phyloP scores from a whole-genome alignment of 1,140 invertebrate species.

The Drosophila gunungcola region DNA sequence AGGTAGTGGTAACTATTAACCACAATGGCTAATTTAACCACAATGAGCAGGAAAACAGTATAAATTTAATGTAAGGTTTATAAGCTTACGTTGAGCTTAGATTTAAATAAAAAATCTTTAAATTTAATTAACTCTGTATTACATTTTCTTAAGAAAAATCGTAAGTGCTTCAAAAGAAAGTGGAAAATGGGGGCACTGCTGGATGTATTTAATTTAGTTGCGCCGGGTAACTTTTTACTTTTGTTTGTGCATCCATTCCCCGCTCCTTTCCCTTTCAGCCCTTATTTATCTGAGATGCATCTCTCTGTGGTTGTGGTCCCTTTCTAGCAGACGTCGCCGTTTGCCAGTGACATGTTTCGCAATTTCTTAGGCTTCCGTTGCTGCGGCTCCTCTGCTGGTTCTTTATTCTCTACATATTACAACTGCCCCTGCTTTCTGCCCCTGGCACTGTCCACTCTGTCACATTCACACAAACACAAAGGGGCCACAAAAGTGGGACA shows the following conservation, averaged over 20 bases:
- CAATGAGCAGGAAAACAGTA: too few relatives aligned
- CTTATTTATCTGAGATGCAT: conserved; percentile 3
- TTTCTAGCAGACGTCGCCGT: conserved; percentile 2
- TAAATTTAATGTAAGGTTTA: too few relatives aligned
- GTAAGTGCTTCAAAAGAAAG: not conserved
- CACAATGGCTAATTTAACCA: too few relatives aligned
- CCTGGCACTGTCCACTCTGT: conserved; percentile 30
- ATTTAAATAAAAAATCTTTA: too few relatives aligned
- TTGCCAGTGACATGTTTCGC: conserved; percentile 56
- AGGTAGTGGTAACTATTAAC: too few relatives aligned
- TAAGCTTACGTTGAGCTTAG: too few relatives aligned
- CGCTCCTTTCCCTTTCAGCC: not conserved
- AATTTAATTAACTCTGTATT: too few relatives aligned
- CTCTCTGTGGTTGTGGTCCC: conserved; percentile 23
- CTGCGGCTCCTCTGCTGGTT: conserved; percentile 8
- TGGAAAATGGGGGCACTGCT: conserved; percentile 24
- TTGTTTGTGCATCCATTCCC: conserved; percentile 14
- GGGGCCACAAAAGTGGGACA: conserved; percentile 24
- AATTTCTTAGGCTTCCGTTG: conserved; percentile 58
- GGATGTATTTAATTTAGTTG: conserved; percentile 41
- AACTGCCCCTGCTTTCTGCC: conserved; percentile 18
- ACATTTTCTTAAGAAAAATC: too few relatives aligned
- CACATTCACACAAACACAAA: conserved; percentile 12
- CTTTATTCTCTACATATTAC: conserved; percentile 11
- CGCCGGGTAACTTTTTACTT: conserved; percentile 35